These are phyloP conservation scores for Struthidea cinerea DNA, from an alignment of 2,113 vertebrate genomes.

Conservation along the genomic window DNA sequence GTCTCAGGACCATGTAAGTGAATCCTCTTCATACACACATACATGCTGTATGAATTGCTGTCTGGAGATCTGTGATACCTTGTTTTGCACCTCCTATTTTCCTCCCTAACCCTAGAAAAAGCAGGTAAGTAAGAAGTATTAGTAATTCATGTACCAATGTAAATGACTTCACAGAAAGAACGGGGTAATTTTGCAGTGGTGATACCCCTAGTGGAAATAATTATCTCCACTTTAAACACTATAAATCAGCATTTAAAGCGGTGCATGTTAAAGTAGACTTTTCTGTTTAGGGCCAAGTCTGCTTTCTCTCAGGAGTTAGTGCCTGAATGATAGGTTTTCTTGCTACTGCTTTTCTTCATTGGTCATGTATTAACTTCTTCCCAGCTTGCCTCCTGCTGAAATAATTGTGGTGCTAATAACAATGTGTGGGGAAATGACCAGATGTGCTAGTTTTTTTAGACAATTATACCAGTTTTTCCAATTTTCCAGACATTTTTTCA, in stretches of 20 bases:
- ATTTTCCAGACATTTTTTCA: slow-evolving; percentile 50
- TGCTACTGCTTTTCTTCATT: slow-evolving; percentile 43
- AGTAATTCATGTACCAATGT: neutral
- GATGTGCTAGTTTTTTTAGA: slow-evolving; percentile 54
- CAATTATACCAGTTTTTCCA: slow-evolving; percentile 53
- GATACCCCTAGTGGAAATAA: slow-evolving; percentile 20
- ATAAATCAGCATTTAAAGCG: slow-evolving; percentile 34
- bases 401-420: slow-evolving; percentile 57
- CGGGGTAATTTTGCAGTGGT: neutral
- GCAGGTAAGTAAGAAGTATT: neutral
- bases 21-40: neutral
- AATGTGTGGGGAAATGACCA: slow-evolving; percentile 41
- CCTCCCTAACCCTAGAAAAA: neutral
- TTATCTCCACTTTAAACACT: slow-evolving; percentile 29
- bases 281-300: neutral
- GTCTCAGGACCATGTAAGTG: neutral
- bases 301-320: slow-evolving; percentile 14
- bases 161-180: neutral
- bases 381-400: slow-evolving; percentile 54
- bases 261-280: neutral
- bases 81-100: neutral
- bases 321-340: neutral
- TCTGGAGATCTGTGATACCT: neutral
- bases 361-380: slow-evolving; percentile 23
- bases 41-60: neutral